Evolutionary conservation across 2,113 vertebrate genomes (phyloP).

Genomic region (Leucopsar rothschildi): DNA sequence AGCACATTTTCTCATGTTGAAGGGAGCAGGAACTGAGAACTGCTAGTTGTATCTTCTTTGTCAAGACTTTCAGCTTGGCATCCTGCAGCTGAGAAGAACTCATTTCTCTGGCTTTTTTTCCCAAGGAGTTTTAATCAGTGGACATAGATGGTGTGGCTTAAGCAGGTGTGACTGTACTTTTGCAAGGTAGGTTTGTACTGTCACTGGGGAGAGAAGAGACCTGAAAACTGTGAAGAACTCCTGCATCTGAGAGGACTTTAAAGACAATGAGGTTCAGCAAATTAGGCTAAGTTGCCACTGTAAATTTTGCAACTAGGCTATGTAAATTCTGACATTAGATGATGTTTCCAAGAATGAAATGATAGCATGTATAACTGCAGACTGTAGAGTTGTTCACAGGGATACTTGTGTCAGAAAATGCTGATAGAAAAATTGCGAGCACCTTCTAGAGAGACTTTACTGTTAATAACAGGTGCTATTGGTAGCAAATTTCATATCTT

Average conservation of each 20-base stretch:
- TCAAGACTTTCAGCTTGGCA: not conserved
- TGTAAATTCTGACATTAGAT: not conserved
- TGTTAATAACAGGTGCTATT: not conserved
- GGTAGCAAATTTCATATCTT: not conserved
- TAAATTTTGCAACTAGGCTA: not conserved
- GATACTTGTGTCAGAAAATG: not conserved
- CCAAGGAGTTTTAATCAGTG: not conserved
- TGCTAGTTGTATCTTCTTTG: not conserved
- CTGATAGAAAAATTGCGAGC: not conserved
- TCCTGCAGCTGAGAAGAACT: not conserved
- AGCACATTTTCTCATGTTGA: not conserved
- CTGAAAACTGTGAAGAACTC: not conserved
- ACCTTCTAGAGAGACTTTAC: not conserved
- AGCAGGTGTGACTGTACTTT: not conserved
- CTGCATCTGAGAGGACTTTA: not conserved
- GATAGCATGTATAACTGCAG: not conserved
- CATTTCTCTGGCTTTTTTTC: not conserved
- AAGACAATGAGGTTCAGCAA: not conserved
- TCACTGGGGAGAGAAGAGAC: not conserved
- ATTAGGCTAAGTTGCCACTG: not conserved
- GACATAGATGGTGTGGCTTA: not conserved
- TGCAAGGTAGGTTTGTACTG: not conserved
- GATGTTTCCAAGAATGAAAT: not conserved
- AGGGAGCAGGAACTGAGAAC: not conserved
- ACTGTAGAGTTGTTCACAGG: not conserved